phyloP scores from a whole-genome alignment of 2,888 invertebrate genomes.

The Hirtodrosophila duncani region DNA sequence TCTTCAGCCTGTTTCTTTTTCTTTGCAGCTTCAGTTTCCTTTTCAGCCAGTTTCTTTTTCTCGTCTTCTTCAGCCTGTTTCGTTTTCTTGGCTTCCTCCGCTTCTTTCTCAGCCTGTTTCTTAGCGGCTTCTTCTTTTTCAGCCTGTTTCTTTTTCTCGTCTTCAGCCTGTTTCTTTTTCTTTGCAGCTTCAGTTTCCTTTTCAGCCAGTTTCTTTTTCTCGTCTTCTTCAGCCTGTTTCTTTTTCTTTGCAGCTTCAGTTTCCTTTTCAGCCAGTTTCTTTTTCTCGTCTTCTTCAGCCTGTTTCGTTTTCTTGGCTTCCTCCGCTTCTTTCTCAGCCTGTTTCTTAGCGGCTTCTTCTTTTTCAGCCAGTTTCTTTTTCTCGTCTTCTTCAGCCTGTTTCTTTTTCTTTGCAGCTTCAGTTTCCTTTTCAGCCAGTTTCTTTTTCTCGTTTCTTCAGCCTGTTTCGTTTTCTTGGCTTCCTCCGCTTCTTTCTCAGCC shows the following conservation, averaged over 20 bases:
- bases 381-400: conserved; percentile 11
- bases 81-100: conserved; percentile 19
- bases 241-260: conserved; percentile 1
- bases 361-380: conserved; percentile 9
- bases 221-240: not conserved
- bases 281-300: conserved; percentile 1
- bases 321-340: not conserved
- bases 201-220: conserved; percentile 11
- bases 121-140: conserved; percentile 28
- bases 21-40: no score
- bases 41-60: conserved; percentile 5
- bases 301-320: not conserved
- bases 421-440: conserved; percentile 7
- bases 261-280: conserved; percentile 4
- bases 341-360: conserved; percentile 1
- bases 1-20: conserved; percentile 14
- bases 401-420: conserved; percentile 27
- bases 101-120: conserved; percentile 16
- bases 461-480: conserved; percentile 27
- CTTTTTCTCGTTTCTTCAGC: conserved; percentile 5
- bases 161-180: not conserved
- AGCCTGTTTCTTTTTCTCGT: not conserved
- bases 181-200: conserved; percentile 13
- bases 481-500: conserved; percentile 11
- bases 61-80: conserved; percentile 1